These are phyloP conservation scores for Stegophylla sp. DNA, from an alignment of 2,888 invertebrate species.

Conservation along the genomic window DNA sequence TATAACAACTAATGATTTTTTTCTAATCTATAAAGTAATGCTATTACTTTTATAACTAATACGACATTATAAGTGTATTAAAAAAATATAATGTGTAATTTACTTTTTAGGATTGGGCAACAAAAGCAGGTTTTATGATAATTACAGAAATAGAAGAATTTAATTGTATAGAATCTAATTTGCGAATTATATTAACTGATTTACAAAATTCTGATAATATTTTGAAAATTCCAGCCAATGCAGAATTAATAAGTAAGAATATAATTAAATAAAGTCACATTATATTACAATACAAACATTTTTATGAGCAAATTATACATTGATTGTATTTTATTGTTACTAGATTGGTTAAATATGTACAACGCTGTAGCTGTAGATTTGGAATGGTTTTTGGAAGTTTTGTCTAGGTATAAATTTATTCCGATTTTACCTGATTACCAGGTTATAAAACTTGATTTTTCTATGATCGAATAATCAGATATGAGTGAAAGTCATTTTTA, in stretches of 20 bases:
- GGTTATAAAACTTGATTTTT: not conserved
- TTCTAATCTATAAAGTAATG: not conserved
- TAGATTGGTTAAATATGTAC: conserved; percentile 18
- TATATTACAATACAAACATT: not conserved
- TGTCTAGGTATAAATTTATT: conserved; percentile 22
- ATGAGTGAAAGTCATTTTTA: not conserved
- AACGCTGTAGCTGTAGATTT: conserved; percentile 20
- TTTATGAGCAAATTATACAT: not conserved
- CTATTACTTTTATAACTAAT: not conserved
- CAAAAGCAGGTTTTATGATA: conserved; percentile 18
- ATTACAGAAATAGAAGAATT: conserved; percentile 7
- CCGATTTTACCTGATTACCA: not conserved
- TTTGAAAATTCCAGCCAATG: too few species aligned
- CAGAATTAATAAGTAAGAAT: too few species aligned
- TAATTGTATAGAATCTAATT: not conserved
- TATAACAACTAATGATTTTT: not conserved
- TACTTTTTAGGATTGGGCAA: not conserved
- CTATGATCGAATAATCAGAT: not conserved
- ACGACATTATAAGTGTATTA: too few species aligned
- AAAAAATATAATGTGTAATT: not conserved
- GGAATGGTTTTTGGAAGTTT: conserved; percentile 41
- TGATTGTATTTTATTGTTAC: conserved; percentile 1
- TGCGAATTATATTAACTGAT: too few species aligned
- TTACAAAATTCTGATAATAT: too few species aligned
- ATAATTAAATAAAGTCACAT: too few species aligned